A percentile compares a stretch with the other conserved stretches of the same genome.
These are phyloP conservation scores for Sciaenops ocellatus DNA, from an alignment of 2,797 vertebrate genomes.

Conservation along the genomic window DNA sequence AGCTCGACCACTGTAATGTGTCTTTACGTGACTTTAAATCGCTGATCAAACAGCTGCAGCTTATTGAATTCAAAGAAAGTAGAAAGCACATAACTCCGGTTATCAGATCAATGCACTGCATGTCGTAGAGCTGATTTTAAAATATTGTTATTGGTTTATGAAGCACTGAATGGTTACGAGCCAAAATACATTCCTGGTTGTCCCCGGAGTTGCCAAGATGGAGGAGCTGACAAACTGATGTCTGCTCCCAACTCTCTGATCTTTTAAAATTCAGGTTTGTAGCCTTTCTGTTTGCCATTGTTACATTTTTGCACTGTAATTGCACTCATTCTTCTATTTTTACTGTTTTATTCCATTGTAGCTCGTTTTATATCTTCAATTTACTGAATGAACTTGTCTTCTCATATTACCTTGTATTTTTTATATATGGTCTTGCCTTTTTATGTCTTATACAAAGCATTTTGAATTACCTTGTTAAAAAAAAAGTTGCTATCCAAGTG, in stretches of 20 bases:
- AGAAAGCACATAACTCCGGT: neutral
- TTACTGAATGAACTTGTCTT: neutral
- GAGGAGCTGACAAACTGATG: too few relatives aligned
- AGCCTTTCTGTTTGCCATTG: neutral
- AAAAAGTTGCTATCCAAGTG: neutral
- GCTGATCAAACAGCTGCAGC: conserved; percentile 4
- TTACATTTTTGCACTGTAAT: neutral
- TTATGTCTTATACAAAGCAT: neutral
- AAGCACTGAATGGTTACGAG: neutral
- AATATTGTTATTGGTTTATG: neutral
- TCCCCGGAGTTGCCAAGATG: too few relatives aligned
- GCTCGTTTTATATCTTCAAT: neutral
- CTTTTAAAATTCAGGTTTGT: neutral
- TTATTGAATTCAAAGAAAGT: neutral
- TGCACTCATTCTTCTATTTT: neutral
- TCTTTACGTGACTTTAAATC: conserved; percentile 3
- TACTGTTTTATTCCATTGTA: neutral
- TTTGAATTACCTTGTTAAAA: neutral
- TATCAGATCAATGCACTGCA: neutral
- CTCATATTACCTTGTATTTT: conserved; percentile 4
- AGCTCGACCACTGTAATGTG: neutral
- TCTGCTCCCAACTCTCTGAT: neutral
- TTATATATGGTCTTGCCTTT: neutral
- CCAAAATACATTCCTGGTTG: neutral
- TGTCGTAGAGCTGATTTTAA: too few relatives aligned